Evolutionary conservation across 2,888 invertebrate genomes (phyloP), one percentile per base, ranked within the genome.

Genomic region (Eupithecia vulgata): DNA sequence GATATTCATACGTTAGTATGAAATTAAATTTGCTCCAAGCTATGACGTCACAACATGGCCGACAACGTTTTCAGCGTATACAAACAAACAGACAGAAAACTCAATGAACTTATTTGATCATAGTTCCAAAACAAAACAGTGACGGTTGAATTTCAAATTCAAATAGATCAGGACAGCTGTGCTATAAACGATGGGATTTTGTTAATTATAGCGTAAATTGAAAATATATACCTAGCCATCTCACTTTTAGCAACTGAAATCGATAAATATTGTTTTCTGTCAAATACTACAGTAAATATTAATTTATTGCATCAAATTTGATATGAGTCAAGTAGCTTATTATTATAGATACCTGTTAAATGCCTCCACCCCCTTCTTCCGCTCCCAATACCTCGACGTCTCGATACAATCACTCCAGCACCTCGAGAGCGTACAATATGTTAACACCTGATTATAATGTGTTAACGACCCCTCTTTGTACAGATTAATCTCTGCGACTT

Each of bases 351-450:
- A 96, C 96, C 93, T 95, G 87, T 98, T 99, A 84, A 97, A 98
- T 77, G 93, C 88, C 8, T 96, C 94, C 2, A 97, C 92, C 66
- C 95, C 91, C 45, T 89, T 85, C 69, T 95, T 95, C 81, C 97
- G 95, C 74, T 94, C 86, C 75, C 94, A 86, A 86, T 96, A 98
- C 75, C 96, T 90, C 0, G 97, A 96, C 73, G 95, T 95, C 57
- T 92, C 84, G 1, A 97, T 83, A 83, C 97, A 97, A 87, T 98
- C 97, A 2, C 95, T 87, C 97, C 98, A 98, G 87, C 98, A 98
- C 83, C 95, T 91, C 17, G 88, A 81, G 57, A 98, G 80, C 1
- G 97, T 98, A 83, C 97, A 98, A 84, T 97, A 94, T 0, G 95
- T 95, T 30, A 99, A 88, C 45, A 84, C 83, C 88, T 98, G 98